Evolutionary conservation across 2,888 invertebrate genomes (phyloP).

Genomic region (Exephanes ischioxanthus): DNA sequence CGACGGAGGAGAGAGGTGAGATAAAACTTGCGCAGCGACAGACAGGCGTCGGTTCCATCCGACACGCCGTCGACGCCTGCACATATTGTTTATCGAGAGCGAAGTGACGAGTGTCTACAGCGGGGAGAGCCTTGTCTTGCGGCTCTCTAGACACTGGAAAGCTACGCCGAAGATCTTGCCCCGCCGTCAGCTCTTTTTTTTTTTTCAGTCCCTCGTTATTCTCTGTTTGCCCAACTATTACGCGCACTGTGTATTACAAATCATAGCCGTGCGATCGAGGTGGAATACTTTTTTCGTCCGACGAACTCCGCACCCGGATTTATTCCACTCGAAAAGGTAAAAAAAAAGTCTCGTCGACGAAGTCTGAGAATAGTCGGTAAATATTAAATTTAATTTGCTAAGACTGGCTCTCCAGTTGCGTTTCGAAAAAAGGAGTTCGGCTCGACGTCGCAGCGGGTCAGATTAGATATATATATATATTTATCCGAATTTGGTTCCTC

Average conservation of each 20-base stretch:
- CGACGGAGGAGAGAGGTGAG: constrained; percentile 30
- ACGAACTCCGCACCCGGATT: background rate
- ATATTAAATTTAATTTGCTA: background rate
- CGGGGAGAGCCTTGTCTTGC: background rate
- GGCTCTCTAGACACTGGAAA: constrained; percentile 24
- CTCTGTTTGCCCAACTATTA: constrained; percentile 9
- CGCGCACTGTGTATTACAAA: background rate
- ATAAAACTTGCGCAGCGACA: constrained; percentile 55
- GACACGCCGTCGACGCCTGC: constrained; percentile 59
- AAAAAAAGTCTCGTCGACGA: background rate
- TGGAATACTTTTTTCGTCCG: background rate
- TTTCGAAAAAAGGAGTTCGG: background rate
- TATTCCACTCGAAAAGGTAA: background rate
- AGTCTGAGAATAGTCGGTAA: background rate
- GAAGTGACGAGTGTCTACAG: constrained; percentile 22
- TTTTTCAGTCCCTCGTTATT: background rate
- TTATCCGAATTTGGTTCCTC: constrained; percentile 54
- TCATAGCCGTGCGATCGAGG: background rate
- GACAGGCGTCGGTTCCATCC: constrained; percentile 59
- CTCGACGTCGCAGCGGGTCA: background rate
- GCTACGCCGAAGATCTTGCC: constrained; percentile 20
- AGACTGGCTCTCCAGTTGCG: background rate
- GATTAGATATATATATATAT: background rate
- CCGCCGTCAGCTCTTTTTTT: background rate
- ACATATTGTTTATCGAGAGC: constrained; percentile 62